phyloP scores from a whole-genome alignment of 2,113 vertebrate species.

The Gyps fulvus region DNA sequence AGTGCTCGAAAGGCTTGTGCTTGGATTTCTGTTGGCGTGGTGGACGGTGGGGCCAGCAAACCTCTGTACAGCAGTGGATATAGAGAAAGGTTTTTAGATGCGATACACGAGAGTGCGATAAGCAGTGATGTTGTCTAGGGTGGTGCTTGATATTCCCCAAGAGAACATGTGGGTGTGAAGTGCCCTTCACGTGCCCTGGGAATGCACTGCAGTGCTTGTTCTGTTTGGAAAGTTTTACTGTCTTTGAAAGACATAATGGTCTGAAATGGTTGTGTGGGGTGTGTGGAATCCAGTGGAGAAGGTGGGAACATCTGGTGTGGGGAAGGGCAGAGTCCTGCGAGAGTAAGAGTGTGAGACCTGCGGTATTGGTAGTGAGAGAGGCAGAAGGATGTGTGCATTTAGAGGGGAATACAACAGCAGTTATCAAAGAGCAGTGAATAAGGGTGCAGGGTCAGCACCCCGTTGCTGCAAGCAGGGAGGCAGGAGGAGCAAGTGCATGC shows the following conservation, averaged over 20 bases:
- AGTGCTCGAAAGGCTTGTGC: not conserved
- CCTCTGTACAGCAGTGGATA: not conserved
- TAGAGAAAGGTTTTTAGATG: not conserved
- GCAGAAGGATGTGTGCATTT: rapidly evolving
- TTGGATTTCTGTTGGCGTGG: not conserved
- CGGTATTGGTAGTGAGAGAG: not conserved
- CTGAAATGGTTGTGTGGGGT: not conserved
- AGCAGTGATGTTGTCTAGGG: not conserved
- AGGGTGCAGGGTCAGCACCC: not conserved
- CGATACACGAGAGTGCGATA: not conserved
- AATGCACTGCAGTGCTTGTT: not conserved
- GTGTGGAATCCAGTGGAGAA: not conserved
- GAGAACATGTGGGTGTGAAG: not conserved
- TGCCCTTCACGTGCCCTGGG: not conserved
- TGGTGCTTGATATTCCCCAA: not conserved
- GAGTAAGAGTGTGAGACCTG: rapidly evolving
- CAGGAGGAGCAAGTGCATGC: not conserved
- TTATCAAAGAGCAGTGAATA: rapidly evolving
- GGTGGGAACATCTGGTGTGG: not conserved
- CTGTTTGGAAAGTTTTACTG: not conserved
- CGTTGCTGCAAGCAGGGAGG: not conserved
- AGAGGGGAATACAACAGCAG: not conserved
- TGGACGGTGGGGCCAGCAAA: not conserved
- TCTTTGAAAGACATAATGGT: not conserved
- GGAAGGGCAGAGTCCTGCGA: not conserved